A percentile compares a stretch with the other conserved stretches of the same genome.
Evolutionary conservation across 2,797 vertebrate genomes (phyloP).

Genomic region (Octomys mimax): DNA sequence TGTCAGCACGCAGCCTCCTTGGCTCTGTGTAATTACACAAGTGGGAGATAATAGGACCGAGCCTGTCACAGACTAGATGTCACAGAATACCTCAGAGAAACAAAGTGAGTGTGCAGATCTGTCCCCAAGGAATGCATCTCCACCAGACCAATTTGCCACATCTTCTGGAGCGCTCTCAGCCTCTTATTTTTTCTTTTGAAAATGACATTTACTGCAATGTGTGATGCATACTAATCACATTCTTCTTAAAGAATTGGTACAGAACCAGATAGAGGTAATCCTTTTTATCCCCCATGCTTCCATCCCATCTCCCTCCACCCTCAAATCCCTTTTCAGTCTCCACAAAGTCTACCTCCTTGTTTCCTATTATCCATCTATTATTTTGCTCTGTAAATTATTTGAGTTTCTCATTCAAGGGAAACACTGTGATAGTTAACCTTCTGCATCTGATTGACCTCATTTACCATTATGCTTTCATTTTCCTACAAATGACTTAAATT

Average conservation of each 20-base stretch:
- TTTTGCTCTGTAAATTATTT: background rate
- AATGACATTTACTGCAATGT: background rate
- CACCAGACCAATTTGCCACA: background rate
- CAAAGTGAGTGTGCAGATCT: constrained; percentile 50
- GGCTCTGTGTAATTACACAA: constrained; percentile 38
- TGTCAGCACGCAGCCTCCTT: constrained; percentile 52
- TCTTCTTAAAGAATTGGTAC: background rate
- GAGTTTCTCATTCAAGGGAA: background rate
- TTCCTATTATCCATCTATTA: background rate
- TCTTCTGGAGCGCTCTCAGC: background rate
- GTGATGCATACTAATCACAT: background rate
- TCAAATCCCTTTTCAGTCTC: background rate
- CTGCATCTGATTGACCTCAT: background rate
- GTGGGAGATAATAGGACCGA: constrained; percentile 61
- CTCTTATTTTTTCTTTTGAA: background rate
- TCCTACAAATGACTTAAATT: background rate
- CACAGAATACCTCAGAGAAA: constrained; percentile 59
- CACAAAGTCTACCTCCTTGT: background rate
- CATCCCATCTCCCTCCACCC: background rate
- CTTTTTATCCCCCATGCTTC: background rate
- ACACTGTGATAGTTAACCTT: background rate
- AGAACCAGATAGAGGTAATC: background rate
- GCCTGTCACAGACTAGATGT: constrained; percentile 60
- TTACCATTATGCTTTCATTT: background rate
- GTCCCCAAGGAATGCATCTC: constrained; percentile 55